These are phyloP conservation scores for Iselma pallidipennis DNA, from an alignment of 2,888 invertebrate species.

Conservation along the genomic window DNA sequence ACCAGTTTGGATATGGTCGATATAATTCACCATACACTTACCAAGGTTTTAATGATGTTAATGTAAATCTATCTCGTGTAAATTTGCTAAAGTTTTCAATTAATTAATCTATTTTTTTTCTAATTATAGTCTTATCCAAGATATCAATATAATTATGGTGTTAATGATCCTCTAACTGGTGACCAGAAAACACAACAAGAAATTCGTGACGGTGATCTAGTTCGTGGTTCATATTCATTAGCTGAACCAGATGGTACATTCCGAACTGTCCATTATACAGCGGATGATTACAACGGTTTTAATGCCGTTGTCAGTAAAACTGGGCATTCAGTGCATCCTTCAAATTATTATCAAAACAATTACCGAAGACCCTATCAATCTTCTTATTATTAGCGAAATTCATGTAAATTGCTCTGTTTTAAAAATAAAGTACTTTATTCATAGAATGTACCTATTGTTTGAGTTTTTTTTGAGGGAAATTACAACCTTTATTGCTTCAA, in stretches of 20 bases:
- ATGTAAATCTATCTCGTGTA: background rate
- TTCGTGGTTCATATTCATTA: slow-evolving; percentile 57
- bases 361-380: background rate
- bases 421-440: background rate
- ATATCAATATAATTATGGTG: slow-evolving; percentile 18
- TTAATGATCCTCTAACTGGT: slow-evolving; percentile 17
- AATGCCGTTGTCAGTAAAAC: slow-evolving; percentile 38
- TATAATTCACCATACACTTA: too few species aligned
- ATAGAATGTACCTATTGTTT: background rate
- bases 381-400: background rate
- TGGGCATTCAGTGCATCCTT: slow-evolving; percentile 42
- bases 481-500: background rate
- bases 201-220: slow-evolving; percentile 47
- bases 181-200: slow-evolving; percentile 19
- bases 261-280: slow-evolving; percentile 61
- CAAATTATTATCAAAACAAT: background rate
- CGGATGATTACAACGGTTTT: slow-evolving; percentile 46
- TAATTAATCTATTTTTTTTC: background rate
- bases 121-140: slow-evolving; percentile 18
- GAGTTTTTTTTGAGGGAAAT: background rate
- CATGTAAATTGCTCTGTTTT: background rate
- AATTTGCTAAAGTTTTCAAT: background rate
- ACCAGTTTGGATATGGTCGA: background rate
- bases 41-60: background rate
- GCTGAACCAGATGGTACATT: slow-evolving; percentile 61